Conservation (phyloP, 53 echinoderm and acorn worm species). For the Stichopus horrens region DNA sequence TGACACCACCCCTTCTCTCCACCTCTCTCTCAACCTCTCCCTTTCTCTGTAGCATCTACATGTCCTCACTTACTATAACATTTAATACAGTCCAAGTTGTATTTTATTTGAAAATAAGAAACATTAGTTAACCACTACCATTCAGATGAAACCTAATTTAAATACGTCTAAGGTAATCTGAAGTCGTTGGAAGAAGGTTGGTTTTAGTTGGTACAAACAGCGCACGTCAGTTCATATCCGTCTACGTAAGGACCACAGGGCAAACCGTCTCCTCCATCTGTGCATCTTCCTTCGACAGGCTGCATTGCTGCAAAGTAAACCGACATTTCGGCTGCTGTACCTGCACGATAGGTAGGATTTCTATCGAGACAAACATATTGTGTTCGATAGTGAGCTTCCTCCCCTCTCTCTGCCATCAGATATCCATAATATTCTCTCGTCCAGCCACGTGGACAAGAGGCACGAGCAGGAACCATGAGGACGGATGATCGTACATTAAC, state of each 20-base stretch:
- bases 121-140: no score
- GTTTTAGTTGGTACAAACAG: slow-evolving; percentile 1
- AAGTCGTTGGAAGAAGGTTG: no score
- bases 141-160: no score
- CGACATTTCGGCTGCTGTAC: background rate
- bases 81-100: no score
- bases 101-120: no score
- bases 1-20: no score
- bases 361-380: background rate
- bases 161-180: no score
- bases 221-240: slow-evolving; percentile 21
- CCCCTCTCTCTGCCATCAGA: background rate
- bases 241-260: background rate
- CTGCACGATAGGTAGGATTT: background rate
- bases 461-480: slow-evolving; percentile 25
- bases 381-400: background rate
- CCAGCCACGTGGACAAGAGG: slow-evolving; percentile 30
- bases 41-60: no score
- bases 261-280: background rate
- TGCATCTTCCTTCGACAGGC: background rate
- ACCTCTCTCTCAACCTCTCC: no score
- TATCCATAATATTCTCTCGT: slow-evolving; percentile 34
- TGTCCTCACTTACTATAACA: no score
- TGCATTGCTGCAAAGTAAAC: background rate
- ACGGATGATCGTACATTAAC: background rate